A percentile compares a stretch with the other conserved stretches of the same genome.
Evolutionary conservation across 2,113 vertebrate genomes (phyloP).

Genomic region (Oenanthe melanoleuca): DNA sequence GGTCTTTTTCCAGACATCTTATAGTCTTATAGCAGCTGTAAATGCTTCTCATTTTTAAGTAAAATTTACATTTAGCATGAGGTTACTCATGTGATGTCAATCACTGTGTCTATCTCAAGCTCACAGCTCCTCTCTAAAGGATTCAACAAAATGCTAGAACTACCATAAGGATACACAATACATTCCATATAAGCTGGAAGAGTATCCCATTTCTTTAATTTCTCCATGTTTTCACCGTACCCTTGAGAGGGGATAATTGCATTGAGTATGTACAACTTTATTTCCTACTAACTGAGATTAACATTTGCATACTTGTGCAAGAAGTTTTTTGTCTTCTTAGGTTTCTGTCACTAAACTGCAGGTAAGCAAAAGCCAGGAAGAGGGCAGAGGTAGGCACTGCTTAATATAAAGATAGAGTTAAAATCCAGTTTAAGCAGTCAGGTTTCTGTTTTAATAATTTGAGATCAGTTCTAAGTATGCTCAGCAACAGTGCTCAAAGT

Average conservation of each 20-base stretch:
- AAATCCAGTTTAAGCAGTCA: conserved; percentile 39
- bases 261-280: background rate
- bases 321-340: background rate
- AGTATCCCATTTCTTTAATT: background rate
- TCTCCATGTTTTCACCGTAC: background rate
- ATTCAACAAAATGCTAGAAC: background rate
- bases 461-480: conserved; percentile 16
- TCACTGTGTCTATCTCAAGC: background rate
- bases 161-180: fast-evolving
- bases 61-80: background rate
- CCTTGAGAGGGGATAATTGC: background rate
- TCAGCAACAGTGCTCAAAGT: conserved; percentile 14
- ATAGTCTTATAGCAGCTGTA: background rate
- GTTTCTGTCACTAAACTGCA: conserved; percentile 6
- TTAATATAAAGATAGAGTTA: conserved; percentile 4
- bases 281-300: conserved; percentile 1
- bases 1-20: background rate
- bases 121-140: background rate
- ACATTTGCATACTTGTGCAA: conserved; percentile 1
- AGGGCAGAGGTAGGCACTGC: conserved; percentile 2
- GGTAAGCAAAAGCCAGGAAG: conserved; percentile 27
- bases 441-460: background rate
- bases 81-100: background rate
- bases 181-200: background rate
- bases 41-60: background rate